Percentiles rank a stretch among this genome's conserved stretches.
phyloP scores from a whole-genome alignment of 2,113 vertebrate genomes.

The Cynoglossus semilaevis region DNA sequence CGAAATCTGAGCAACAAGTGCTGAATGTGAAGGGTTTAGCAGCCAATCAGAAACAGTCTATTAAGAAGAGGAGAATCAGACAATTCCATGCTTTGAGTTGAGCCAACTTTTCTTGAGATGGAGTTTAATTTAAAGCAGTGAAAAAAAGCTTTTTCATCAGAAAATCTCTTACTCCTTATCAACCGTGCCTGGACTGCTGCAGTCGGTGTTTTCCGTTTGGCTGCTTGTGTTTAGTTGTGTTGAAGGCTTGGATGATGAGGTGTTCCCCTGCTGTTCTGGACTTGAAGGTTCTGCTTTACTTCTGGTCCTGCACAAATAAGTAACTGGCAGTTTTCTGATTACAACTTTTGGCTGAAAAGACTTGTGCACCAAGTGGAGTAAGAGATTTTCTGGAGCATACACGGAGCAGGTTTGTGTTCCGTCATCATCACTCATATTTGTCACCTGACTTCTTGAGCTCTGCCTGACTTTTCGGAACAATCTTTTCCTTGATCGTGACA shows the following conservation, averaged over 20 bases:
- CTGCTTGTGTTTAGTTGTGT: background rate
- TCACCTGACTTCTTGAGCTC: background rate
- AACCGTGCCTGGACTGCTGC: slow-evolving; percentile 3
- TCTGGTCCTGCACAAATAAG: background rate
- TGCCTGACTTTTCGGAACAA: background rate
- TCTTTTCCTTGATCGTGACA: background rate
- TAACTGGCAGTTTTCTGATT: slow-evolving; percentile 38
- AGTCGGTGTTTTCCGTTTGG: slow-evolving; percentile 4
- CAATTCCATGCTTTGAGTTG: too few species aligned
- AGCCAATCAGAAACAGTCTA: too few species aligned
- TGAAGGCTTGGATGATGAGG: background rate
- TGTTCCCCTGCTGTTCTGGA: background rate
- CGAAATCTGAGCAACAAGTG: too few species aligned
- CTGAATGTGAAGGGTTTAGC: too few species aligned
- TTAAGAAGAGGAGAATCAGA: too few species aligned
- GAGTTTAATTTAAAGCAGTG: too few species aligned
- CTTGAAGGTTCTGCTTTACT: background rate
- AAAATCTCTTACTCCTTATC: slow-evolving; percentile 78
- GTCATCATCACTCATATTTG: background rate
- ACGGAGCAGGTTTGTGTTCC: background rate
- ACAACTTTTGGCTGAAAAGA: slow-evolving; percentile 51
- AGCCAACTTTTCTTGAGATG: too few species aligned
- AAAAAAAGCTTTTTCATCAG: background rate
- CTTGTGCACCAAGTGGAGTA: slow-evolving; percentile 6
- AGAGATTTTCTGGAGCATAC: slow-evolving; percentile 13